Base-by-base conservation (phyloP, 2,888 invertebrate genomes). In the Charanyca ferruginea region DNA sequence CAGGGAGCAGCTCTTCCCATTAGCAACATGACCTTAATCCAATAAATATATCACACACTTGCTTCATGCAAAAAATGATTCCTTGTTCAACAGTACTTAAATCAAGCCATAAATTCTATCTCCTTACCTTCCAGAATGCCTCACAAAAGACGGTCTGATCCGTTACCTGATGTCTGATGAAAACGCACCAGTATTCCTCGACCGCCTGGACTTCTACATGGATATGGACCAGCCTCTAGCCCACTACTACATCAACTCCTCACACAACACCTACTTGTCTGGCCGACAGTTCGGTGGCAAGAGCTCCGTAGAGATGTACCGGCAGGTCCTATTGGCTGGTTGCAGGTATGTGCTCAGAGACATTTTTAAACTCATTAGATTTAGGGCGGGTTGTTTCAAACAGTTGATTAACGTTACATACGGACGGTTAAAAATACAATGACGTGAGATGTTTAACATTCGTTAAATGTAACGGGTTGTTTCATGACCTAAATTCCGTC, bases 151-250 rank as follows among this genome's bases (percentile, higher is more conserved):
- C 93, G 99, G 99, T 42, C 97, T 99, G 83, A 99, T 99, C 93
- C 97, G 99, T 70, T 99, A 99, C 96, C 96, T 99, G 80, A 99
- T 99, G 99, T 99, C 99, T 0, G 99, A 99, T 92, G 99, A 99
- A 95, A 99, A 99, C 95, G 99, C 99, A 0, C 99, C 99, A 0
- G 99, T 99, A 76, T 99, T 99, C 95, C 96, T 99, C 80, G 99
- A 99, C 94, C 97, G 99, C n/a, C 96, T 99, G 81, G 99, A 99
- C 90, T 98, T 98, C 87, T 99, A 99, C 88, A 98, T 98, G 98
- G 99, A 99, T 80, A 99, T 99, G 99, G 99, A 99, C 91, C 99
- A 99, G 90, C 98, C 99, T 0, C 92, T 99, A 61, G 97, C 99
- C 9, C 99, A 99, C 91, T 99, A 99, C 95, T 99, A 99, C 95